Evolutionary conservation across 2,888 invertebrate genomes (phyloP).

Genomic region (Palloptera scutellata): DNA sequence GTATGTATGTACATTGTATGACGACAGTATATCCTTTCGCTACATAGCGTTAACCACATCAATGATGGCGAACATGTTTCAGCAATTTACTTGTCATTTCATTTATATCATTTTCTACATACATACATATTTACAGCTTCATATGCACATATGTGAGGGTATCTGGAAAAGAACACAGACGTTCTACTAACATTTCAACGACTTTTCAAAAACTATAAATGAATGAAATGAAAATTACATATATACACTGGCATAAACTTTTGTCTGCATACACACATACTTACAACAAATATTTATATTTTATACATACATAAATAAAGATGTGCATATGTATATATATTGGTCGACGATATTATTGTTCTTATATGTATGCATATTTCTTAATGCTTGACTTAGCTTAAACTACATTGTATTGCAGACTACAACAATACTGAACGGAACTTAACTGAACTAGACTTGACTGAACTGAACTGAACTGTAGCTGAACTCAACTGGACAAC

Average conservation of each 20-base stretch:
- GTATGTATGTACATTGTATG: too few relatives aligned
- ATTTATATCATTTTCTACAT: slow-evolving; percentile 2
- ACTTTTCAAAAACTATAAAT: slow-evolving; percentile 55
- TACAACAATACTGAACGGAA: too few relatives aligned
- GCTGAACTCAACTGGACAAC: neutral
- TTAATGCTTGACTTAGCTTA: neutral
- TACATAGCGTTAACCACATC: slow-evolving; percentile 27
- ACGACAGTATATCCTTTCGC: too few relatives aligned
- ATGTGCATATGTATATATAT: neutral
- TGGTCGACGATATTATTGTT: neutral
- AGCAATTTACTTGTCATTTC: slow-evolving; percentile 30
- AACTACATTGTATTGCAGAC: too few relatives aligned
- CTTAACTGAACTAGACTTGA: too few relatives aligned
- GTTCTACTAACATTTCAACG: slow-evolving; percentile 54
- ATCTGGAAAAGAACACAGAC: slow-evolving; percentile 3
- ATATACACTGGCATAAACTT: neutral
- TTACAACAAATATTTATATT: neutral
- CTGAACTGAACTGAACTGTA: too few relatives aligned
- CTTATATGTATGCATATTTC: neutral
- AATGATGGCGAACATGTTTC: slow-evolving; percentile 30
- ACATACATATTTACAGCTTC: neutral
- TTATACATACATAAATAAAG: too few relatives aligned
- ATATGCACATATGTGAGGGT: neutral
- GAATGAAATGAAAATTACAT: neutral
- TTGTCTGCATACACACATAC: slow-evolving; percentile 3